Evolutionary conservation across 2,797 vertebrate genomes (phyloP).

Genomic region (Myotis myotis): DNA sequence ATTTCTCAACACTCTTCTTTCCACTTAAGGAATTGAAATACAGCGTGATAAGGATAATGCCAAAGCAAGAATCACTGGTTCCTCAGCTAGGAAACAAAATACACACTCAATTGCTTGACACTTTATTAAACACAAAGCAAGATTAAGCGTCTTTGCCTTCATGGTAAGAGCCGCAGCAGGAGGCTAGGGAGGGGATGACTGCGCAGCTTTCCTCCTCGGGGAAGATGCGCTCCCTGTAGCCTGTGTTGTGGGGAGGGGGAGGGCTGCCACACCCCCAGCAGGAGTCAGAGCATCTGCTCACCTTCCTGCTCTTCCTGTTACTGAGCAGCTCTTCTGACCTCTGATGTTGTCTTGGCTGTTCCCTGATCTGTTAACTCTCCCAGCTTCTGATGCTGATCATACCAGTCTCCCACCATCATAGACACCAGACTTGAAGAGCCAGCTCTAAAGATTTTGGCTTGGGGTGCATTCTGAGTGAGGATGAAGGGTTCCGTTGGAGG

Average conservation of each 20-base stretch:
- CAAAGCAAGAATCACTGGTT: constrained; percentile 7
- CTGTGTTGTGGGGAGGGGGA: constrained; percentile 73
- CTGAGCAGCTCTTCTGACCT: constrained; percentile 79
- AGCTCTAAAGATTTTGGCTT: constrained; percentile 93
- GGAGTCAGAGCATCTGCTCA: constrained; percentile 82
- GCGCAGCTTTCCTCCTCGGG: constrained; percentile 41
- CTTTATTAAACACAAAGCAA: neutral
- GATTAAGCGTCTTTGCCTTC: neutral
- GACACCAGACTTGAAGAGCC: constrained; percentile 94
- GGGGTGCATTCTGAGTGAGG: constrained; percentile 90
- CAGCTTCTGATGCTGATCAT: constrained; percentile 88
- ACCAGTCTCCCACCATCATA: constrained; percentile 96
- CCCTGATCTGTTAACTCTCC: constrained; percentile 88
- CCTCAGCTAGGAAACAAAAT: constrained; percentile 36
- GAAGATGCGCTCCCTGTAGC: neutral
- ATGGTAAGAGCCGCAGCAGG: neutral
- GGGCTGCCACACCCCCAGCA: constrained; percentile 87
- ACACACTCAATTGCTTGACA: neutral
- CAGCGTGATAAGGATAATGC: constrained; percentile 17
- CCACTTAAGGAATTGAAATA: constrained; percentile 42
- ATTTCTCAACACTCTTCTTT: constrained; percentile 51
- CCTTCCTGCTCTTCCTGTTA: constrained; percentile 89
- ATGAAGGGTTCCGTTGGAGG: constrained; percentile 92
- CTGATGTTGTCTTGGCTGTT: constrained; percentile 75
- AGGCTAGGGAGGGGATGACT: neutral